These are phyloP conservation scores for Phrynosoma platyrhinos DNA, from an alignment of 2,113 vertebrate species.

Conservation along the genomic window DNA sequence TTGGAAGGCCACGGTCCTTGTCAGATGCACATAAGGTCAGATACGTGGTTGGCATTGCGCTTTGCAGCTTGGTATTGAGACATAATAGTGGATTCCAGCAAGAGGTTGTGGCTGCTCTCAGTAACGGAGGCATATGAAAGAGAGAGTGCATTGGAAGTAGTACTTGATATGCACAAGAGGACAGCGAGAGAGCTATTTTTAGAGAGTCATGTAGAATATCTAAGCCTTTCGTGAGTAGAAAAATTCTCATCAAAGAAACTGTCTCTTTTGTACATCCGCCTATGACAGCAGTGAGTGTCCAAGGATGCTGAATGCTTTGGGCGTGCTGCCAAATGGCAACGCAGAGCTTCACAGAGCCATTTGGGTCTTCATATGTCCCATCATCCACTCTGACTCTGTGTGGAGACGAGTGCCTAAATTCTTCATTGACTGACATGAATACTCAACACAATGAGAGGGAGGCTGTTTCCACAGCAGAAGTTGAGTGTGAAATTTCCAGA, in stretches of 20 bases:
- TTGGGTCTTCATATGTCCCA: not conserved
- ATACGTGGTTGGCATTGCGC: conserved; percentile 29
- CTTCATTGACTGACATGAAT: not conserved
- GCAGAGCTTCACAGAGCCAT: conserved; percentile 10
- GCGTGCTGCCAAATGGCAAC: not conserved
- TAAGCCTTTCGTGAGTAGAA: conserved; percentile 35
- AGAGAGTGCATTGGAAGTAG: conserved; percentile 15
- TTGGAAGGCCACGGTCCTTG: rapidly evolving
- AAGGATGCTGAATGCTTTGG: not conserved
- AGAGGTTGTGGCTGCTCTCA: conserved; percentile 35
- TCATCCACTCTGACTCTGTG: conserved; percentile 19
- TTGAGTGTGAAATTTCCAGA: not conserved
- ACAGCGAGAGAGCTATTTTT: conserved; percentile 30
- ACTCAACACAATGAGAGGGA: too few species aligned
- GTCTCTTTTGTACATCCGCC: conserved; percentile 5
- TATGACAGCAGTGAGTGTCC: not conserved
- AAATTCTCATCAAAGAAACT: conserved; percentile 23
- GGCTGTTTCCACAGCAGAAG: not conserved
- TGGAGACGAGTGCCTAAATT: not conserved
- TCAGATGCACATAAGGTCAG: not conserved
- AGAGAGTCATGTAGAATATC: not conserved
- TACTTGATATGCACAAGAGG: not conserved
- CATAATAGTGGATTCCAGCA: not conserved
- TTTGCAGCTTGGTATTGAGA: conserved; percentile 31
- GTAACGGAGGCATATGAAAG: conserved; percentile 26